Base-by-base conservation (phyloP, 2,888 invertebrate species). In the Ernsta delagoae region DNA sequence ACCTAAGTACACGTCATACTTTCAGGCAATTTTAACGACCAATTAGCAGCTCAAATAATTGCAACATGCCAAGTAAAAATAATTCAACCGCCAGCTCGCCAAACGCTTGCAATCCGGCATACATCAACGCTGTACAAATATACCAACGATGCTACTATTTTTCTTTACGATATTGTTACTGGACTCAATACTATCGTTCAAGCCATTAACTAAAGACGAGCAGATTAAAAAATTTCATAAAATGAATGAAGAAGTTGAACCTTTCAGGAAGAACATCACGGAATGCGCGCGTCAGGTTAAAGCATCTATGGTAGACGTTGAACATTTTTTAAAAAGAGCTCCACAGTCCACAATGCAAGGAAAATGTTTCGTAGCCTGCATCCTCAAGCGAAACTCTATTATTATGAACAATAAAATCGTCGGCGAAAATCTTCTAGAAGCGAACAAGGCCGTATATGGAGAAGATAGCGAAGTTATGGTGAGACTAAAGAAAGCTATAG, bases 301-400 rank as follows among this genome's bases (percentile, higher is more conserved):
- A 75, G 92, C 93, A 0, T 82, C 86, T 0, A 86, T 82, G 83
- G 77, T 74, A 0, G 92, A 92, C 54, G 85, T 92, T 0, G 92
- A 92, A 70, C 80, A 84, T 43, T 92, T 92, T 66, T 73, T 92
- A 8, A 91, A 92, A 73, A 78, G 89, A 60, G 79, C 90, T 48
- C 92, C 93, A 0, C 92, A 91, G 59, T 75, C 81, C 0, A 80
- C 86, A 0, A 73, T 83, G 75, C 82, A 89, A 72, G 92, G 92
- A 0, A 92, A 92, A 80, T 92, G 92, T 61, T 90, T 92, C 70
- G 93, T 92, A 1, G 92, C 92, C 0, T 92, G 92, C 69, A 91
- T 92, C 43, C 71, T 92, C 1, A 92, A 88, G 72, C 78, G 91
- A 0, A 92, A 90, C 70, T 73, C 79, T 0, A 87, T 92, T 3